Base-by-base conservation (phyloP, 2,797 vertebrate genomes). In the Trachops cirrhosus region DNA sequence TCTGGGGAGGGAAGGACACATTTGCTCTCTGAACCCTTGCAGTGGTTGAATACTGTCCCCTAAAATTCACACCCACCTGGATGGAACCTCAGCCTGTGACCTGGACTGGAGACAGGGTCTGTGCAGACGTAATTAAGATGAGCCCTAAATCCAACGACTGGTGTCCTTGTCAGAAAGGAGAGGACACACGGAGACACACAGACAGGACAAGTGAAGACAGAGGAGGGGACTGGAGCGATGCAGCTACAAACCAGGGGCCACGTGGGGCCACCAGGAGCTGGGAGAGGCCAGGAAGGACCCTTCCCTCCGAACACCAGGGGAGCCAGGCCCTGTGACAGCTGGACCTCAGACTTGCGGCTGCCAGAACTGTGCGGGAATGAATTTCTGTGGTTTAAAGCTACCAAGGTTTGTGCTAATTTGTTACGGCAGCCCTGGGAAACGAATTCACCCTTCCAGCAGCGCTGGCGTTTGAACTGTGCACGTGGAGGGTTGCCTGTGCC, bases 401-500 rank as follows among this genome's bases (percentile, higher is more conserved):
- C 11, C 0, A 24, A 22, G 12, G 41, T 37, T 7, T 2, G 7
- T 6, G 57, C 37, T 29, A 7, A 39, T 68, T 5, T 75, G 77
- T 41, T 9, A 54, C 1, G 12, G 70, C 10, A 9, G 70, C 24
- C 18, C 26, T 41, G 32, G 62, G 82, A 70, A 41, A 34, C 2
- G 1, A 86, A 64, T 5, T 41, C 16, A n/a, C 22, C 11, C 34
- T 50, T 29, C 48, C 37, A 1, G 22, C 64, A 57, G 68, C 37
- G 86, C 26, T 6, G 39, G 44, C 39, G 39, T 68, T 39, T 34
- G 57, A 82, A 54, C 29, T 11, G 34, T 21, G 4, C 10, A 5
- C 9, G 3, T 0, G 29, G 24, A 22, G 19, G 1, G 16, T 0
- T 32, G 52, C 39, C 50, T 10, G 14, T 9, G 4, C 41, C 62